Base-by-base conservation (phyloP, 2,797 vertebrate genomes). In the Cichlasoma orientale region DNA sequence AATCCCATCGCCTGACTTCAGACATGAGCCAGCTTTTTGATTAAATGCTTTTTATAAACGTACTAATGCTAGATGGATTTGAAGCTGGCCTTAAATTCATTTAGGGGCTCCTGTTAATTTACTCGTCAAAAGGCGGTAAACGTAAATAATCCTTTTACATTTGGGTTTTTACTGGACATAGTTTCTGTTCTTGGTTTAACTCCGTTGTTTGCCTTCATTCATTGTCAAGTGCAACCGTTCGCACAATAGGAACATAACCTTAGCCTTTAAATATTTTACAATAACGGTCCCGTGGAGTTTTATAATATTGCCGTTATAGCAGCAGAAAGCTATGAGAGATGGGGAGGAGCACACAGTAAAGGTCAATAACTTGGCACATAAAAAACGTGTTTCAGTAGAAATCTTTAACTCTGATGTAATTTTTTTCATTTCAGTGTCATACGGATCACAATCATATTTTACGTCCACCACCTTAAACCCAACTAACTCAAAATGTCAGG, bases 1-100 rank as follows among this genome's bases (percentile, higher is more conserved):
- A 80, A 88, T 78, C 7, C 72, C 19, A n/a, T 80, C 77, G 77
- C 56, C 82, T 83, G 79, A 87, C 68, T 16, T 71, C 29, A 59
- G 10, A 74, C 74, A 54, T 12, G 57, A 71, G 25, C 55, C 29
- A 57, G 33, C 23, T 36, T 56, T 71, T 79, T 52, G 38, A 71
- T 78, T 77, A 38, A 80, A 31, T 59, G 58, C 77, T 23, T 53
- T 55, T 68, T 44, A 75, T 80, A 57, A 72, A 57, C 56, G 47
- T n/a, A 4, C 2, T 41, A 80, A 78, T 75, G 10, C 50, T 58
- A 41, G 31, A 47, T 31, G 56, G 79, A 57, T 85, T 75, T 74
- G 23, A 73, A 13, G 1, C 23, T 50, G 69, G 77, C 69, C 29
- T 79, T 27, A 47, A 38, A 74, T 12, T 31, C 2, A 61, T 1